Conservation (phyloP, 2,113 vertebrate species). For the Chelonoidis abingdonii region DNA sequence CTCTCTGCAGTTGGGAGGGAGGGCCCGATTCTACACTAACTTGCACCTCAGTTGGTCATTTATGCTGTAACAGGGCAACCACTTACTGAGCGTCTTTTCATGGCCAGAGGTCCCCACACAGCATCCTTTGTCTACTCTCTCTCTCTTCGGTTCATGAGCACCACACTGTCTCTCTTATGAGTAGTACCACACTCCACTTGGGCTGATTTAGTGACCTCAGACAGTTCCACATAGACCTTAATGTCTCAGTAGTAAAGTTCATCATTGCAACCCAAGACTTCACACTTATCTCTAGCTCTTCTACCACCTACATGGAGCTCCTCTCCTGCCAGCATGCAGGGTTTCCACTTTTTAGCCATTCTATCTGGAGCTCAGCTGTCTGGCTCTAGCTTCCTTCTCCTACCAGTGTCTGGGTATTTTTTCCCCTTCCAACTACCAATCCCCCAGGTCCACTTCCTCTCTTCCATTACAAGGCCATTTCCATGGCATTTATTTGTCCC, state of each 20-base stretch:
- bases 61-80: not conserved
- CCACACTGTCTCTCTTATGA: not conserved
- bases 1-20: not conserved
- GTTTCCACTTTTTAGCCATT: not conserved
- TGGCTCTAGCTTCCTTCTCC: not conserved
- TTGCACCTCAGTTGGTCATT: not conserved
- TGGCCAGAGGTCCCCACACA: not conserved
- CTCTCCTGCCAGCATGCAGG: not conserved
- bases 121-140: not conserved
- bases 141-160: not conserved
- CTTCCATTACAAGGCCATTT: not conserved
- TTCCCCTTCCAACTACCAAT: not conserved
- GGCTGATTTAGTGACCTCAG: not conserved
- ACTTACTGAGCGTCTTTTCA: not conserved
- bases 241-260: not conserved
- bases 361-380: not conserved
- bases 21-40: not conserved
- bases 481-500: not conserved
- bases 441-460: not conserved
- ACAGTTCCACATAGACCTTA: not conserved
- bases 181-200: not conserved
- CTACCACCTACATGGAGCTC: not conserved
- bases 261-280: not conserved
- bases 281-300: not conserved
- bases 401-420: not conserved